Evolutionary conservation across 2,113 vertebrate genomes (phyloP).

Genomic region (Apaloderma vittatum): DNA sequence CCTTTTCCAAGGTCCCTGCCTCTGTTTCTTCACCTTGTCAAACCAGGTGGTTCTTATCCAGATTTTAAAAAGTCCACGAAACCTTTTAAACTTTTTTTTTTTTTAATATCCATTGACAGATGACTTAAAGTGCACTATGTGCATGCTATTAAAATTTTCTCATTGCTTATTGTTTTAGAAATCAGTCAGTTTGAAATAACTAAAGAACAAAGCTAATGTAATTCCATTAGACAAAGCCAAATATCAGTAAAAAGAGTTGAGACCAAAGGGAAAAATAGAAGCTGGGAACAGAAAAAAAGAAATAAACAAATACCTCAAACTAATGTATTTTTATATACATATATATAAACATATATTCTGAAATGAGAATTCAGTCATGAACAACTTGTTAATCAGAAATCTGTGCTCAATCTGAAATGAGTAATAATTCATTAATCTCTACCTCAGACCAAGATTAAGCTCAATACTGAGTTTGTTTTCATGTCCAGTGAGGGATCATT

Average conservation of each 20-base stretch:
- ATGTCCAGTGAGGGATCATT: neutral
- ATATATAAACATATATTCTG: neutral
- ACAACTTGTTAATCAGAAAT: neutral
- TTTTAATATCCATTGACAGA: neutral
- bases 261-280: neutral
- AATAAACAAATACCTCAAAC: neutral
- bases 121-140: neutral
- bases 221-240: neutral
- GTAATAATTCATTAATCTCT: neutral
- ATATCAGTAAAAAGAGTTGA: neutral
- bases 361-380: neutral
- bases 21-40: neutral
- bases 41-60: neutral
- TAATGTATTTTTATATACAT: neutral
- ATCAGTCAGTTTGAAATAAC: neutral
- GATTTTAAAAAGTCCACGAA: neutral
- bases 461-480: neutral
- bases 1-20: fast-evolving
- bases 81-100: neutral
- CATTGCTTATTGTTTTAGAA: neutral
- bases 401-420: neutral
- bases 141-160: neutral
- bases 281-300: neutral
- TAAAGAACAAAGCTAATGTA: neutral
- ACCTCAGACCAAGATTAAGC: neutral